These are phyloP conservation scores for Gadus macrocephalus DNA, from an alignment of 2,113 vertebrate species.

Conservation along the genomic window DNA sequence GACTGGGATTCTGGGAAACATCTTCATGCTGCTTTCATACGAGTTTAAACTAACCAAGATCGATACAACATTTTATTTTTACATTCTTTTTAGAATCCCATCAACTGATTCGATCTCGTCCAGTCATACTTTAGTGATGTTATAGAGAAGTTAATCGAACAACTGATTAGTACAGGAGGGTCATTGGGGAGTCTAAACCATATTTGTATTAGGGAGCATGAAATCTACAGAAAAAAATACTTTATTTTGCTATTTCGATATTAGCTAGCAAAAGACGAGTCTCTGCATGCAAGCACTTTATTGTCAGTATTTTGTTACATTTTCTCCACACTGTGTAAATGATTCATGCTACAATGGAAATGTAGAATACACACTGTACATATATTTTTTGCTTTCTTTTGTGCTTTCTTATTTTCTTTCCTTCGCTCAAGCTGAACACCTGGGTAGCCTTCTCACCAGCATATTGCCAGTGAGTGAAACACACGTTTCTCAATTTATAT, in stretches of 20 bases:
- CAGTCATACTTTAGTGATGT: constrained; percentile 6
- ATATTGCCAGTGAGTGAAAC: constrained; percentile 55
- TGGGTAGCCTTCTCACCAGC: constrained; percentile 69
- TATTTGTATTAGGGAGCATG: constrained; percentile 38
- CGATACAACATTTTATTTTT: not conserved
- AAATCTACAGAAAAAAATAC: constrained; percentile 31
- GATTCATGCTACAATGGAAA: constrained; percentile 37
- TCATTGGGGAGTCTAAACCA: constrained; percentile 32
- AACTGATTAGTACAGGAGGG: constrained; percentile 25
- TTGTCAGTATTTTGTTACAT: constrained; percentile 36
- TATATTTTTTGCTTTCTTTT: constrained; percentile 32
- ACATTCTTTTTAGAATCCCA: not conserved
- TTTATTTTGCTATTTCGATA: constrained; percentile 39
- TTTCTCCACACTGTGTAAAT: constrained; percentile 25
- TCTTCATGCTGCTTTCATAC: not conserved
- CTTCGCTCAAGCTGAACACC: constrained; percentile 55
- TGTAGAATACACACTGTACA: constrained; percentile 47
- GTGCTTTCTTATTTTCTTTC: constrained; percentile 35
- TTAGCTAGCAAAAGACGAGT: constrained; percentile 38
- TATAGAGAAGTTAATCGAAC: constrained; percentile 28
- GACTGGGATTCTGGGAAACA: not conserved
- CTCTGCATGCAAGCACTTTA: constrained; percentile 68
- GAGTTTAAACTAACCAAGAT: not conserved
- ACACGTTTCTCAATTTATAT: constrained; percentile 8
- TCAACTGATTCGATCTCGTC: constrained; percentile 17